Evolutionary conservation across 1,140 invertebrate species (phyloP).

Genomic region (Rhynchophorus ferrugineus): DNA sequence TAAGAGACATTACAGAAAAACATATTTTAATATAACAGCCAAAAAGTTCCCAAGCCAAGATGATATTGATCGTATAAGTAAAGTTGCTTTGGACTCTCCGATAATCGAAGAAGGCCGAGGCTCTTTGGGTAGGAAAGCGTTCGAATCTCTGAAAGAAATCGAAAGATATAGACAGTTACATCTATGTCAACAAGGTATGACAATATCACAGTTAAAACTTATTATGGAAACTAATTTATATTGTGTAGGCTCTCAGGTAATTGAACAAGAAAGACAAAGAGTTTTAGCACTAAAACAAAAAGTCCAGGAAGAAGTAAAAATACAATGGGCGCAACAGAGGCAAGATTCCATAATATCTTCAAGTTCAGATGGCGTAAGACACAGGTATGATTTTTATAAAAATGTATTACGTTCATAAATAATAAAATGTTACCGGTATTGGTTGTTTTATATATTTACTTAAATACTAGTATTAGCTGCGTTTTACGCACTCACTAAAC

Average conservation of each 20-base stretch:
- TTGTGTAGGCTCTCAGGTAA: slow-evolving; percentile 70
- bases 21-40: slow-evolving; percentile 16
- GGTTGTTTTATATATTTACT: no score
- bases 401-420: neutral
- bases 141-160: slow-evolving; percentile 82
- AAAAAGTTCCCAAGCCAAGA: slow-evolving; percentile 60
- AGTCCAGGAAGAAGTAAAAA: slow-evolving; percentile 80
- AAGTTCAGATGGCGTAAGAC: slow-evolving; percentile 46
- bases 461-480: no score
- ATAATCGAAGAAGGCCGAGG: slow-evolving; percentile 41
- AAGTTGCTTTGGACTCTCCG: slow-evolving; percentile 73
- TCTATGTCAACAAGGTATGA: slow-evolving; percentile 79
- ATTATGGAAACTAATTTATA: slow-evolving; percentile 1
- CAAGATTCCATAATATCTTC: slow-evolving; percentile 63
- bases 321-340: slow-evolving; percentile 72
- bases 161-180: slow-evolving; percentile 79
- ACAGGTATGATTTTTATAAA: slow-evolving; percentile 29
- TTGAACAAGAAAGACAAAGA: slow-evolving; percentile 80
- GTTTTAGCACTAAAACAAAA: slow-evolving; percentile 78
- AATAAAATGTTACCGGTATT: no score
- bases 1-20: neutral
- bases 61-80: slow-evolving; percentile 79
- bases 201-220: neutral
- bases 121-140: slow-evolving; percentile 71
- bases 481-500: no score